Conservation (phyloP, 2,888 invertebrate species). For the Agapetus fuscipes region DNA sequence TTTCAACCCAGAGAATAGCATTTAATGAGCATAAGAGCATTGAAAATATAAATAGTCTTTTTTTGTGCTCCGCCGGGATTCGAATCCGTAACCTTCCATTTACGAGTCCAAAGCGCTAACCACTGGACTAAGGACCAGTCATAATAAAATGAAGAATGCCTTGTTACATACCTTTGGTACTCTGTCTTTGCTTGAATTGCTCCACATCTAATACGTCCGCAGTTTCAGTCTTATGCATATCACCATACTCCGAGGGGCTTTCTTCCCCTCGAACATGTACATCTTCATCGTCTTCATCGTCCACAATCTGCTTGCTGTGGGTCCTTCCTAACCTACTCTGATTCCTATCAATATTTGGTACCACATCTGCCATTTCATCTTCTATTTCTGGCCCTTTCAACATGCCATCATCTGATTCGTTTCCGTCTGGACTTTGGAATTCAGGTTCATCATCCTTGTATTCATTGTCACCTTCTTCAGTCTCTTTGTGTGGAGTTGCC, state of each 20-base stretch:
- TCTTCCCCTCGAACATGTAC: slow-evolving; percentile 44
- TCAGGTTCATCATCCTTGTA: slow-evolving; percentile 19
- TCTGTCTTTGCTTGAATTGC: slow-evolving; percentile 34
- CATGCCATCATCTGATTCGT: slow-evolving; percentile 21
- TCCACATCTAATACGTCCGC: slow-evolving; percentile 34
- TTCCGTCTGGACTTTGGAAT: slow-evolving; percentile 17
- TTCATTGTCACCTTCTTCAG: slow-evolving; percentile 24
- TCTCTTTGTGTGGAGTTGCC: slow-evolving; percentile 12
- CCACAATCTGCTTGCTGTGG: slow-evolving; percentile 22
- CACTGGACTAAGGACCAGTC: too few relatives aligned
- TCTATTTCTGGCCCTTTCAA: slow-evolving; percentile 21
- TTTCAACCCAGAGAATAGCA: too few relatives aligned
- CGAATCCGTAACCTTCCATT: too few relatives aligned
- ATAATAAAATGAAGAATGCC: too few relatives aligned
- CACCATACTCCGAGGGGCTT: slow-evolving; percentile 36
- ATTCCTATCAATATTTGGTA: slow-evolving; percentile 19
- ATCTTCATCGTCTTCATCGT: slow-evolving; percentile 47
- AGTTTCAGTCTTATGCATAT: slow-evolving; percentile 34
- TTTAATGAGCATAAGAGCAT: too few relatives aligned
- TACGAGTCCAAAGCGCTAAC: too few relatives aligned
- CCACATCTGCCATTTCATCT: slow-evolving; percentile 24
- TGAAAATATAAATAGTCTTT: too few relatives aligned
- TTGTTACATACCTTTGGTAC: slow-evolving; percentile 15
- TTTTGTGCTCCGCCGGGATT: too few relatives aligned
- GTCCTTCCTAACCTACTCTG: slow-evolving; percentile 18